These are phyloP conservation scores for Melanchra persicariae DNA, from an alignment of 2,888 invertebrate species.

Conservation along the genomic window DNA sequence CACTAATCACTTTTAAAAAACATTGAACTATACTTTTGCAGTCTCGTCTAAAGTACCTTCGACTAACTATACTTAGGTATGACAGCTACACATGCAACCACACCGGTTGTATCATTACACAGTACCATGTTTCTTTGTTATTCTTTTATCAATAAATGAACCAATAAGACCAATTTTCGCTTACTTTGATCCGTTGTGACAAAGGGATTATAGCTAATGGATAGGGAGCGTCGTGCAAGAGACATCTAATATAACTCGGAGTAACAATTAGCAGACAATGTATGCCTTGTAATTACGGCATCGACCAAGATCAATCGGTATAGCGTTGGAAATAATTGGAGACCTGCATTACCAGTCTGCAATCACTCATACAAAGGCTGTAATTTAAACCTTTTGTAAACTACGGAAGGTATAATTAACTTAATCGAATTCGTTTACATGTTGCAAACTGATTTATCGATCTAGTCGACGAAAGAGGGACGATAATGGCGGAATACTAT, in stretches of 20 bases:
- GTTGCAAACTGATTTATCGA: not conserved
- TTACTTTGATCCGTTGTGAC: not conserved
- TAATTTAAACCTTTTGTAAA: constrained; percentile 30
- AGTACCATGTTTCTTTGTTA: too few species aligned
- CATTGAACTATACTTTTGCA: too few species aligned
- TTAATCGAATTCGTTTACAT: not conserved
- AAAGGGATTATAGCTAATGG: not conserved
- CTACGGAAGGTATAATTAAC: not conserved
- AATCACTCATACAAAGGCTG: constrained; percentile 7
- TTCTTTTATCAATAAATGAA: not conserved
- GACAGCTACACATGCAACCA: too few species aligned
- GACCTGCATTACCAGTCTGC: constrained; percentile 9
- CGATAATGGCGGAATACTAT: not conserved
- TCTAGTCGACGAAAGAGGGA: not conserved
- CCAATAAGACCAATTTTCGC: not conserved
- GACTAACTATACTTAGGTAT: too few species aligned
- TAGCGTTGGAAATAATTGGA: not conserved
- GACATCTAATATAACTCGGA: constrained; percentile 2
- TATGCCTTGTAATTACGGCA: constrained; percentile 1
- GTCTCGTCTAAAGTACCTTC: too few species aligned
- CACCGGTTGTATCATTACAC: too few species aligned
- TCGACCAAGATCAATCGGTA: not conserved
- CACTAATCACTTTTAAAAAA: too few species aligned
- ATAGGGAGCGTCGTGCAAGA: not conserved
- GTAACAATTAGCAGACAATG: not conserved